Evolutionary conservation across 2,888 invertebrate genomes (phyloP).

Genomic region (Buathra laborator): DNA sequence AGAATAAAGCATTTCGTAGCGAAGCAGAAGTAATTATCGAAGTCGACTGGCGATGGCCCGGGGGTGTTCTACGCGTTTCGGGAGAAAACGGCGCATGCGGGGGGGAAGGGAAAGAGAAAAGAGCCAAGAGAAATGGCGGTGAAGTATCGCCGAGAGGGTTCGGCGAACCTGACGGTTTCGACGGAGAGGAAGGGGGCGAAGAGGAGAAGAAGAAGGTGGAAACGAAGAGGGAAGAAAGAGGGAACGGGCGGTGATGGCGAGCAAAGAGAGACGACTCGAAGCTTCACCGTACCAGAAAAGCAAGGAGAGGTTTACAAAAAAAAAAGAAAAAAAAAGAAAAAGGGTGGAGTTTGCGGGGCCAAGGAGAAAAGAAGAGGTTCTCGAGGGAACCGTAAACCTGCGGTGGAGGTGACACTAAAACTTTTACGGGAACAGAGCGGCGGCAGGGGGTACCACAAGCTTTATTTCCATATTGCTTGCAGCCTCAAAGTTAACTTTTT

Average conservation of each 20-base stretch:
- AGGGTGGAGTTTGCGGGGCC: slow-evolving; percentile 59
- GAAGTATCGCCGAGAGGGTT: slow-evolving; percentile 66
- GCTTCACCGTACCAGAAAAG: slow-evolving; percentile 17
- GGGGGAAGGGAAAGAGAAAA: slow-evolving; percentile 40
- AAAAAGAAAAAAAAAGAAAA: slow-evolving; percentile 63
- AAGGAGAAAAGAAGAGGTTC: slow-evolving; percentile 69
- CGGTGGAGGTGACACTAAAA: slow-evolving; percentile 81
- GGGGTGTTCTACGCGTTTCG: slow-evolving; percentile 62
- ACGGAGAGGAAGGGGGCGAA: slow-evolving; percentile 61
- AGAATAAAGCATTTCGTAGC: slow-evolving; percentile 69
- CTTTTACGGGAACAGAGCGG: slow-evolving; percentile 77
- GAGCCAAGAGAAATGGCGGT: slow-evolving; percentile 63
- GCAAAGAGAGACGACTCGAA: slow-evolving; percentile 47
- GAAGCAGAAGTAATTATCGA: slow-evolving; percentile 71
- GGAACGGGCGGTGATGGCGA: slow-evolving; percentile 45
- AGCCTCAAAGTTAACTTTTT: slow-evolving; percentile 71
- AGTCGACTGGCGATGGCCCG: slow-evolving; percentile 69
- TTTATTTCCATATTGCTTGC: slow-evolving; percentile 82
- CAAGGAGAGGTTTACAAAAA: slow-evolving; percentile 56
- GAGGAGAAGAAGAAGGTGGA: slow-evolving; percentile 57
- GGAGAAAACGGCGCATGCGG: slow-evolving; percentile 35
- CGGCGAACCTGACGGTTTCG: slow-evolving; percentile 53
- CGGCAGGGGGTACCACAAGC: slow-evolving; percentile 71
- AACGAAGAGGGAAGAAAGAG: slow-evolving; percentile 60
- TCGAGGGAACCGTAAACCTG: slow-evolving; percentile 76